Conservation (phyloP, 2,888 invertebrate genomes). For the Saturnia pavonia region DNA sequence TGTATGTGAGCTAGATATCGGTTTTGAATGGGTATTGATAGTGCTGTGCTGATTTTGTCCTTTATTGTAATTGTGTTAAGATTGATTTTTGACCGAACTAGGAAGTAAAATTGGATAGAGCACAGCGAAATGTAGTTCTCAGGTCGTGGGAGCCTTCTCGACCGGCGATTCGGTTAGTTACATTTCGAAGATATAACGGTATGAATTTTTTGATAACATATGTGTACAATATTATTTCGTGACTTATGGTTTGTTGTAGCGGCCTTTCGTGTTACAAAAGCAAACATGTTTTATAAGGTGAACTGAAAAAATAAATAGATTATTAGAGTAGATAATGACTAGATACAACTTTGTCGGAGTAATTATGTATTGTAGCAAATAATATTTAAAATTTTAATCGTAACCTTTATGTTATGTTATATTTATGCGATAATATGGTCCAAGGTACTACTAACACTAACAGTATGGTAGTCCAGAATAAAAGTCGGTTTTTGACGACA, state of each 20-base stretch:
- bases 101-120: conserved; percentile 77
- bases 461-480: neutral
- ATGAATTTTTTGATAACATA: conserved; percentile 68
- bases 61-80: conserved; percentile 41
- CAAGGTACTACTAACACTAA: neutral
- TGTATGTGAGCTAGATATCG: conserved; percentile 66
- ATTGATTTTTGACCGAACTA: conserved; percentile 54
- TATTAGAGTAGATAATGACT: conserved; percentile 6
- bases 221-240: conserved; percentile 45
- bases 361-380: conserved; percentile 5
- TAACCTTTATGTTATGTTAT: neutral
- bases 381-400: neutral
- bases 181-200: conserved; percentile 64
- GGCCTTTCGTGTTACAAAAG: conserved; percentile 9
- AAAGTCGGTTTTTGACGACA: neutral
- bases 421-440: neutral
- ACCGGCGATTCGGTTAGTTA: conserved; percentile 70
- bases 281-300: conserved; percentile 13
- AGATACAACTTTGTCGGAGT: neutral
- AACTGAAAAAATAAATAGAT: conserved; percentile 11
- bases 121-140: conserved; percentile 72
- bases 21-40: conserved; percentile 65
- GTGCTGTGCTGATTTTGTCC: conserved; percentile 44
- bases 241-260: conserved; percentile 19
- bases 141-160: conserved; percentile 75